Percentiles rank a stretch among this genome's conserved stretches.
Conservation (phyloP, 2,797 vertebrate species). For the Chelon auratus region DNA sequence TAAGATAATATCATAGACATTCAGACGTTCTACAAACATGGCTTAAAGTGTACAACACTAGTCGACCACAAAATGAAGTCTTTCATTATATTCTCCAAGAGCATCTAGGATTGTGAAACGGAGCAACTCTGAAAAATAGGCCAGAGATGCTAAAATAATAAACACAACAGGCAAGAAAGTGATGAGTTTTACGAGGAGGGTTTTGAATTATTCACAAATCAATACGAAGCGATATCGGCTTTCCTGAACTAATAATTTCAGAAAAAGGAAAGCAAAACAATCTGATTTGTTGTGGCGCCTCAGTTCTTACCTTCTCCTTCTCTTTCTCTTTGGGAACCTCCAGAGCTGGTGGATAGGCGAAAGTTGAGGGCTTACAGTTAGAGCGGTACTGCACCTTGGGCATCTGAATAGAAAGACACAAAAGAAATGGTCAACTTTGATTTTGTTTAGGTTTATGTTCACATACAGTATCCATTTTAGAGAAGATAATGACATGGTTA, state of each 20-base stretch:
- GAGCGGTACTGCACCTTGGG: slow-evolving; percentile 99
- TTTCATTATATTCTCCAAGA: slow-evolving; percentile 30
- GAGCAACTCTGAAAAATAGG: slow-evolving; percentile 44
- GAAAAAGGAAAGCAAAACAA: slow-evolving; percentile 32
- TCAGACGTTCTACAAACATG: slow-evolving; percentile 54
- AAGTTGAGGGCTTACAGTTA: slow-evolving; percentile 99
- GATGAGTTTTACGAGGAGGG: slow-evolving; percentile 24
- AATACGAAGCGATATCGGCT: slow-evolving; percentile 35
- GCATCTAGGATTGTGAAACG: slow-evolving; percentile 33
- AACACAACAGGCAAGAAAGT: slow-evolving; percentile 25
- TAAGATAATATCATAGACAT: slow-evolving; percentile 58
- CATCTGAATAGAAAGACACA: slow-evolving; percentile 86
- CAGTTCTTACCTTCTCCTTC: slow-evolving; percentile 93
- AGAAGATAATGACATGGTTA: background rate
- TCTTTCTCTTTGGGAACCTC: slow-evolving; percentile 99
- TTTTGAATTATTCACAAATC: slow-evolving; percentile 58
- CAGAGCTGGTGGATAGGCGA: slow-evolving; percentile 96
- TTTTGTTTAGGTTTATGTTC: background rate
- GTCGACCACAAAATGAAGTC: slow-evolving; percentile 58
- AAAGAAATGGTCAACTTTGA: background rate
- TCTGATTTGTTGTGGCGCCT: slow-evolving; percentile 28
- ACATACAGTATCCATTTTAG: background rate
- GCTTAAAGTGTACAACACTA: slow-evolving; percentile 40
- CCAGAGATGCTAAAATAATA: slow-evolving; percentile 52
- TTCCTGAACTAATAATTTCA: slow-evolving; percentile 38